These are phyloP conservation scores for Sebastes glaucus DNA, from an alignment of 2,797 vertebrate genomes.

Conservation along the genomic window DNA sequence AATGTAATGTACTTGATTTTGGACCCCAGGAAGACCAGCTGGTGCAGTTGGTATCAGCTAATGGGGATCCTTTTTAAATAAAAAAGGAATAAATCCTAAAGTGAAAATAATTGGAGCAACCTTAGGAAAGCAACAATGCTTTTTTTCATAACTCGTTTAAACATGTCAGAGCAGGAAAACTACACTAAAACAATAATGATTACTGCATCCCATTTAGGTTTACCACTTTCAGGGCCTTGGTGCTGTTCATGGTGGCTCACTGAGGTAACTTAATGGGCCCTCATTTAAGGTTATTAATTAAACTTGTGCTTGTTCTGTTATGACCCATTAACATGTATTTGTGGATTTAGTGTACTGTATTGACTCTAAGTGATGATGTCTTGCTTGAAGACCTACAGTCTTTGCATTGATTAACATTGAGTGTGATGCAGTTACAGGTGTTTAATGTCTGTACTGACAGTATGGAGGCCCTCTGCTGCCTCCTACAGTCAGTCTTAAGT, in stretches of 20 bases:
- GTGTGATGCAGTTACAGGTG: background rate
- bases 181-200: background rate
- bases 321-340: background rate
- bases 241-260: background rate
- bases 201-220: background rate
- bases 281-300: background rate
- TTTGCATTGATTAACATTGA: background rate
- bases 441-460: background rate
- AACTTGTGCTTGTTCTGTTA: background rate
- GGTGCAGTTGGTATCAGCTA: too few relatives aligned
- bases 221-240: background rate
- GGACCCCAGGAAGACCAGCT: too few relatives aligned
- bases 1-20: too few relatives aligned
- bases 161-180: background rate
- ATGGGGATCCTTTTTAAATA: too few relatives aligned
- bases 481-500: background rate
- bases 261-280: background rate
- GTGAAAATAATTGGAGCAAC: background rate
- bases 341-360: background rate
- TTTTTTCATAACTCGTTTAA: background rate
- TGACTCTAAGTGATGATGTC: background rate
- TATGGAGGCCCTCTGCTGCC: slow-evolving; percentile 31
- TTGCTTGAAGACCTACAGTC: background rate
- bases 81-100: too few relatives aligned
- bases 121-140: background rate